Base-by-base conservation (phyloP, 64 coral and sea anemone species). In the Montipora capricornis region DNA sequence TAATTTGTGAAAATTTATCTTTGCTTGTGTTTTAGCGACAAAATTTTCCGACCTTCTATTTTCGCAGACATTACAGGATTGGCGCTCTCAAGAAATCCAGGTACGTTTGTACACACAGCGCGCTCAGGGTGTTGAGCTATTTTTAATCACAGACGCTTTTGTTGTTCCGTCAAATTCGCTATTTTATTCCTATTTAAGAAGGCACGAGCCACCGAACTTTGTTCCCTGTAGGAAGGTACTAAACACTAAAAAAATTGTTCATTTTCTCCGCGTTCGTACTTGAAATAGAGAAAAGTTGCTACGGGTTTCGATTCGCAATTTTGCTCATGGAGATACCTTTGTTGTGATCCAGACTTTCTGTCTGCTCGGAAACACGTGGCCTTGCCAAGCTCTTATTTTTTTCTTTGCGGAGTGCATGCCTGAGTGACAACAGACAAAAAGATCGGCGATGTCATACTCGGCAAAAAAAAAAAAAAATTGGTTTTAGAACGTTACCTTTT, bases 1-100 rank as follows among this genome's bases (percentile, higher is more conserved):
- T 51, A 66, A 51, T 76, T 17, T 79, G 13, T 89, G 44, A 77
- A 60, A 20, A 49, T 62, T 88, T 19, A 6, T 47, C 14, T 20
- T 68, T 52, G 12, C 19, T 62, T 74, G 85, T 44, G 51, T 50
- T 13, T 14, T 68, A 80, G 17, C 45, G 50, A 44, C 57, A 68
- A 70, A 70, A 45, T 80, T 15, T 76, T 16, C 66, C 15, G 8
- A 50, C 47, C 57, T 60, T 68, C 29, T 59, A 89, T 20, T 49
- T 78, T 17, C 66, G 70, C 78, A 97, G 96, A 97, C 47, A 97
- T 97, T 52, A 95, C 96, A 2, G 93, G 96, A 5, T 76, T 97
- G 14, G 88, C 91, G 45, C 89, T 97, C 74, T 88, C 95, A 4
- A 97, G 93, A 91, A 94, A 90, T 92, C 87, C 92, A 88, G 92